phyloP scores from a whole-genome alignment of 2,888 invertebrate species.

The Eubasilissa splendida region DNA sequence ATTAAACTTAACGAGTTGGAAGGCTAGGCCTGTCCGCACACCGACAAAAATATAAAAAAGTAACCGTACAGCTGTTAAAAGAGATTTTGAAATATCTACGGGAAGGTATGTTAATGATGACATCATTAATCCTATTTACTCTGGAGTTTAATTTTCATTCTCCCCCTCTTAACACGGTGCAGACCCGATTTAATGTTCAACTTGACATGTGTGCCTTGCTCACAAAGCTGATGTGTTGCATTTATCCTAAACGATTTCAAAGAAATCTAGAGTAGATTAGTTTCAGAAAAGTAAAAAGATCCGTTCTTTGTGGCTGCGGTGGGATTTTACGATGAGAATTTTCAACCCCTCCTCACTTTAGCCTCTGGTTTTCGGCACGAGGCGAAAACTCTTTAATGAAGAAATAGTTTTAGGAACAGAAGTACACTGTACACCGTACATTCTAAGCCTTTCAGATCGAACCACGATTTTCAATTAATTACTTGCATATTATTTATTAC shows the following conservation, averaged over 20 bases:
- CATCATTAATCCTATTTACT: background rate
- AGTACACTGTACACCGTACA: no score
- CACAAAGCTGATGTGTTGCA: conserved; percentile 15
- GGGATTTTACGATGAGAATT: background rate
- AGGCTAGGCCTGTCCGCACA: background rate
- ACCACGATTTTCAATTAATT: no score
- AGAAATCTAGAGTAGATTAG: conserved; percentile 4
- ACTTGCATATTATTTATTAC: no score
- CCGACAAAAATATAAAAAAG: background rate
- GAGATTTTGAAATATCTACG: background rate
- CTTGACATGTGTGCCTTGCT: conserved; percentile 4
- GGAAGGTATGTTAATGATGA: no score
- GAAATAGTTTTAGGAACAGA: no score
- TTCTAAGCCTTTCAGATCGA: no score
- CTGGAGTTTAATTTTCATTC: background rate
- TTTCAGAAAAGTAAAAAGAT: background rate
- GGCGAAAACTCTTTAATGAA: no score
- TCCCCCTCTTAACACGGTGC: background rate
- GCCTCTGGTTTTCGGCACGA: no score
- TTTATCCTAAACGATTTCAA: conserved; percentile 1
- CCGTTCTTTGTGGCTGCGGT: background rate
- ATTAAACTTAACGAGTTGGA: conserved; percentile 30
- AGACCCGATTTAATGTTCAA: conserved; percentile 10
- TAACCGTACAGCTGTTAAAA: background rate
- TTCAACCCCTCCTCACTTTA: no score